Conservation (phyloP, 2,113 vertebrate species). For the Maccullochella peelii region DNA sequence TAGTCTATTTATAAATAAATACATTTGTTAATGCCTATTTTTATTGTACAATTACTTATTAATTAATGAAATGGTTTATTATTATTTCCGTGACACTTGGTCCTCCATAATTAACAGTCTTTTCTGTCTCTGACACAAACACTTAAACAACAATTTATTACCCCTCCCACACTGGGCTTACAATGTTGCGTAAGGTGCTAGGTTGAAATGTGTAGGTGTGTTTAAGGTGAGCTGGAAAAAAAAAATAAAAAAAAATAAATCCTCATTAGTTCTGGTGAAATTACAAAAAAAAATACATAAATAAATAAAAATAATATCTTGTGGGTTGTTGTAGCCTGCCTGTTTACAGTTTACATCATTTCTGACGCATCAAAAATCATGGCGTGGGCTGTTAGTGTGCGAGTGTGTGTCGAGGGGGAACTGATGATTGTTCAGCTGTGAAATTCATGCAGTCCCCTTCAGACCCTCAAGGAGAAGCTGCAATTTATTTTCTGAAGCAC, state of each 20-base stretch:
- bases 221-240: slow-evolving; percentile 7
- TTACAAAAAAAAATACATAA: not conserved
- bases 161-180: not conserved
- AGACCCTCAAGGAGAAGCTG: slow-evolving; percentile 67
- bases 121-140: slow-evolving; percentile 9
- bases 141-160: not conserved
- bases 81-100: too few relatives aligned
- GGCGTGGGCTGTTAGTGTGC: not conserved
- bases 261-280: not conserved
- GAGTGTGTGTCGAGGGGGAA: slow-evolving; percentile 34
- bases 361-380: slow-evolving; percentile 12
- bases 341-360: slow-evolving; percentile 7
- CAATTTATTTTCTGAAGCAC: slow-evolving; percentile 74
- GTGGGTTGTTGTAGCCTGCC: not conserved
- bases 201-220: slow-evolving; percentile 14
- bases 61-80: too few relatives aligned
- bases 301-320: too few relatives aligned
- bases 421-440: slow-evolving; percentile 70
- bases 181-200: slow-evolving; percentile 4
- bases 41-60: too few relatives aligned
- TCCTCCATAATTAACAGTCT: not conserved
- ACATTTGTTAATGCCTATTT: too few relatives aligned
- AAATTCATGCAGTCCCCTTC: slow-evolving; percentile 75
- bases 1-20: too few relatives aligned
- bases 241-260: not conserved